Percentiles rank a stretch among this genome's conserved stretches.
Evolutionary conservation across 2,888 invertebrate genomes (phyloP).

Genomic region (Nudaria mundana): DNA sequence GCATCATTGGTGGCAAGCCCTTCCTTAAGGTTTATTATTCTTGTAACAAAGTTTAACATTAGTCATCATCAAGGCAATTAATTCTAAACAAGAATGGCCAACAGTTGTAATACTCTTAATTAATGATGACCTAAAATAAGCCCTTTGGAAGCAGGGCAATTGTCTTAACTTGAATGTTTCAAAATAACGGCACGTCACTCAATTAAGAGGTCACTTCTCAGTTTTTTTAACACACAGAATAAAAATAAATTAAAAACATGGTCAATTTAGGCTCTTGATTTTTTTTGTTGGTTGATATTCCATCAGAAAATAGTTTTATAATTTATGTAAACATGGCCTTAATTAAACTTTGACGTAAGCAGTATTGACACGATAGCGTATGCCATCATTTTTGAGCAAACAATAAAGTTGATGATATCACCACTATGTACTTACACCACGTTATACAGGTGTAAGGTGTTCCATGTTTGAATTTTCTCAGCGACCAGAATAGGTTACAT

Average conservation of each 20-base stretch:
- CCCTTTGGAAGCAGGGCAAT: slow-evolving; percentile 3
- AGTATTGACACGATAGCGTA: slow-evolving; percentile 43
- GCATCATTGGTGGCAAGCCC: no score
- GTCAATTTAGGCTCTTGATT: no score
- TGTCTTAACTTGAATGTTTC: slow-evolving; percentile 8
- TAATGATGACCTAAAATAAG: slow-evolving; percentile 15
- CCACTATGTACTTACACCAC: slow-evolving; percentile 25
- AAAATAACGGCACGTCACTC: not conserved
- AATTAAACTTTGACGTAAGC: slow-evolving; percentile 54
- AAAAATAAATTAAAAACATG: no score
- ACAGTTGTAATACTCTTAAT: slow-evolving; percentile 15
- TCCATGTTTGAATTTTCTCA: slow-evolving; percentile 4
- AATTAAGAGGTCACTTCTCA: not conserved
- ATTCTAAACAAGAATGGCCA: slow-evolving; percentile 14
- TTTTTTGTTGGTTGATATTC: no score
- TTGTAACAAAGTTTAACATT: slow-evolving; percentile 18
- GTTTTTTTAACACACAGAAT: no score
- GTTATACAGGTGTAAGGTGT: slow-evolving; percentile 41
- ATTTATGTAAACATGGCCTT: slow-evolving; percentile 44
- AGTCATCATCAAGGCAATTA: slow-evolving; percentile 28
- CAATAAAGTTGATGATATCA: slow-evolving; percentile 57
- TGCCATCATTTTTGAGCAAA: slow-evolving; percentile 62
- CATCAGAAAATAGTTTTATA: no score
- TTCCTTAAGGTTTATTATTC: no score
- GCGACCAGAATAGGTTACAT: no score